A percentile compares a stretch with the other conserved stretches of the same genome.
phyloP scores from a whole-genome alignment of 2,888 invertebrate species.

The Andrena flavipes region DNA sequence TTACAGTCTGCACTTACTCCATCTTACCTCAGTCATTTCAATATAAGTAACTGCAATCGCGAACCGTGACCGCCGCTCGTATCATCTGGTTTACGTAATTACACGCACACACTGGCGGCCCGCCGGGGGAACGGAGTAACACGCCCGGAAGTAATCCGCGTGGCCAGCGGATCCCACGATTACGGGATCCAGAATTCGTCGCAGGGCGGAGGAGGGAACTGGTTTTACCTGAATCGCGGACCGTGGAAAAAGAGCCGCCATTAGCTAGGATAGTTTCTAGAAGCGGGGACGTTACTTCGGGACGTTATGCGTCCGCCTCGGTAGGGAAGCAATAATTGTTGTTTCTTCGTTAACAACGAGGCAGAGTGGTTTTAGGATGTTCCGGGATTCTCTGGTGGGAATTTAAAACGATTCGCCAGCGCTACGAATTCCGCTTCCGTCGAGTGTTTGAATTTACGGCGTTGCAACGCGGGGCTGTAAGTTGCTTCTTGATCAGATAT shows the following conservation, averaged over 20 bases:
- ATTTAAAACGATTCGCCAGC: constrained; percentile 5
- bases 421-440: neutral
- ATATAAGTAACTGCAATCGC: constrained; percentile 72
- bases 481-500: neutral
- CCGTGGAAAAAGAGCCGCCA: constrained; percentile 20
- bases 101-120: constrained; percentile 26
- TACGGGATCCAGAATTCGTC: constrained; percentile 22
- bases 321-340: constrained; percentile 27
- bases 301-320: constrained; percentile 11
- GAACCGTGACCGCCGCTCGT: constrained; percentile 71
- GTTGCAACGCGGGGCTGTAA: neutral
- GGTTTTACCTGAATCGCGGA: constrained; percentile 18
- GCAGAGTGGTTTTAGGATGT: constrained; percentile 9
- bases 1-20: constrained; percentile 72
- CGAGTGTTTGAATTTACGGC: neutral
- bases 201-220: constrained; percentile 15
- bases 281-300: constrained; percentile 26
- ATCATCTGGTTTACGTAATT: constrained; percentile 76
- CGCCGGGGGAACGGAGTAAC: constrained; percentile 55
- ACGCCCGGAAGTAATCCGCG: constrained; percentile 63
- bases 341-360: neutral
- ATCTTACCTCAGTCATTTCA: constrained; percentile 68
- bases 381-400: neutral
- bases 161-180: constrained; percentile 22
- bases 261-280: constrained; percentile 19